phyloP scores from a whole-genome alignment of 53 echinoderm and acorn worm species.

The Crossaster papposus region DNA sequence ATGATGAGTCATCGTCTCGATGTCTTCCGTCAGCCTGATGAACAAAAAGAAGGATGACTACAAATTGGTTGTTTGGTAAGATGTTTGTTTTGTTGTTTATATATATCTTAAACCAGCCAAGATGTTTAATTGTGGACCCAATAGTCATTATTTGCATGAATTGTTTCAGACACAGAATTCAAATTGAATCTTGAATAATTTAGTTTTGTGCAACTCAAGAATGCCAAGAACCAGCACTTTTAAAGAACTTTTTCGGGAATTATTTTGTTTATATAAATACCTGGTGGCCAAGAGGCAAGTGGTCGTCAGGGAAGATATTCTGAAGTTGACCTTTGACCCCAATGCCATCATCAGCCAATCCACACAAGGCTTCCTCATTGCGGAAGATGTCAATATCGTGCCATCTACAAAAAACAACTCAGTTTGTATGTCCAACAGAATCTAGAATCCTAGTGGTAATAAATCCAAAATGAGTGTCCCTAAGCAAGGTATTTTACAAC shows the following conservation, averaged over 20 bases:
- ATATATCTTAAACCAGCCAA: no score
- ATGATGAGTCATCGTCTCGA: slow-evolving; percentile 56
- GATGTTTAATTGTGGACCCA: no score
- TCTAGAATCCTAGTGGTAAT: neutral
- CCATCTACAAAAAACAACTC: slow-evolving; percentile 26
- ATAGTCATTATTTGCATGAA: no score
- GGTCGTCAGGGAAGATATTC: slow-evolving; percentile 86
- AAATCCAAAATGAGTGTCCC: neutral
- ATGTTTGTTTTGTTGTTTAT: neutral
- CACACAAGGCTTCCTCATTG: slow-evolving; percentile 77
- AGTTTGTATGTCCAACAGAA: no score
- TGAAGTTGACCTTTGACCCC: slow-evolving; percentile 76
- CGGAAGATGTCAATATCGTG: slow-evolving; percentile 69
- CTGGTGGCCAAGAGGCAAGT: slow-evolving; percentile 49
- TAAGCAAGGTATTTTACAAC: neutral
- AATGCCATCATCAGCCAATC: slow-evolving; percentile 68
- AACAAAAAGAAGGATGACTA: neutral
- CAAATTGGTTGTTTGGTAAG: neutral
- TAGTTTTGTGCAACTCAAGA: no score
- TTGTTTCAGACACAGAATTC: no score
- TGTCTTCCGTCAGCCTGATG: neutral
- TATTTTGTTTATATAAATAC: neutral
- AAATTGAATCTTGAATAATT: no score
- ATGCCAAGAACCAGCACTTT: neutral
- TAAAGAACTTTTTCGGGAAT: neutral